Evolutionary conservation across 2,797 vertebrate genomes (phyloP), one percentile per base, ranked within the genome.

Genomic region (Malacoctenus gilli): DNA sequence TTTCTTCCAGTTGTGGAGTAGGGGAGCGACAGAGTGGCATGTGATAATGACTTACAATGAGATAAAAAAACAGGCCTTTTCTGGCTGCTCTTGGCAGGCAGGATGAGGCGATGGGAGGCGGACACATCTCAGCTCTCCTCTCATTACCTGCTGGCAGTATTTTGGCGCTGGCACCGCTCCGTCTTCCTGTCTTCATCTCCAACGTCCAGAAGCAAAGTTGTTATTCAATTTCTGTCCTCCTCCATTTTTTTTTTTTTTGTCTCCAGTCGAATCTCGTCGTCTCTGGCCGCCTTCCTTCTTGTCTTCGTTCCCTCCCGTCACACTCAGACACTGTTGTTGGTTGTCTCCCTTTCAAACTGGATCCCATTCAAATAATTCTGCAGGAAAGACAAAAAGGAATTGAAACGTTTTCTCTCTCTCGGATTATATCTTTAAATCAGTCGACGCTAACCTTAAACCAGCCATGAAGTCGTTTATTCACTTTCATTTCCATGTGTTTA

Each of bases 41-140:
- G 44, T 64, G 59, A 76, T 82, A 79, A 84, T 59, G 72, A 71
- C 70, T 69, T 51, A 47, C 43, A 61, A 71, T 8, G 23, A 79
- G 68, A 82, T 77, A 69, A 80, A 82, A 73, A n/a, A n/a, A n/a
- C n/a, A 74, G 46, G 23, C 59, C 65, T 75, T 81, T 71, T 72
- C n/a, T n/a, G 60, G 37, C 28, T 48, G 47, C 40, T 21, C 63
- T 64, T 61, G 63, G 65, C 68, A 71, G 72, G 47, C 39, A 35
- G 50, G 59, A 48, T 25, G 58, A 48, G 41, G 56, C 59, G 68
- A 40, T 48, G 48, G 57, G 47, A 49, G 49, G 40, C 55, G 22
- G 37, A 67, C 55, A 22, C 49, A 44, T 71, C 37, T 71, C 41
- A 36, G 44, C 65, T 62, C 62, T 70, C 54, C 53, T 56, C 56